Conservation (phyloP, 2,888 invertebrate genomes). For the Scelioninae gen. 2 region DNA sequence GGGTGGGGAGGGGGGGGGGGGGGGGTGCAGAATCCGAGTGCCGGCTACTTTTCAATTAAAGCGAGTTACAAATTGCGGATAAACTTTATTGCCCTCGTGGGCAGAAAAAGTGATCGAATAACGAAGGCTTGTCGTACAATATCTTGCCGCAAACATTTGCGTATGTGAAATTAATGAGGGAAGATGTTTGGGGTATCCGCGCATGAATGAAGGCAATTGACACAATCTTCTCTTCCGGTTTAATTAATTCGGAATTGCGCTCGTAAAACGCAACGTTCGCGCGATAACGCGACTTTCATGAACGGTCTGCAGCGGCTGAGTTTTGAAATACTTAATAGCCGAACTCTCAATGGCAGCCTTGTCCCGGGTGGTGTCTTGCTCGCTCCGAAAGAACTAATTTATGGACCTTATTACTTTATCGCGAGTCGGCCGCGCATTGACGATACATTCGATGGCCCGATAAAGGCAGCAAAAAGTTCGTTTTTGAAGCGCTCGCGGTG, state of each 20-base stretch:
- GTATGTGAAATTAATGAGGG: conserved; percentile 36
- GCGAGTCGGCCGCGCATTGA: conserved; percentile 37
- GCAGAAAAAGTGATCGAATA: conserved; percentile 5
- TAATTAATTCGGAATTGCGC: conserved; percentile 64
- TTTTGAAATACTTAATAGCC: conserved; percentile 26
- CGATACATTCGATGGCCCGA: conserved; percentile 50
- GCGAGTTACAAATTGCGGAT: conserved; percentile 10
- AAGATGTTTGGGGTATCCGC: conserved; percentile 17
- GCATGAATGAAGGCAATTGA: conserved; percentile 63
- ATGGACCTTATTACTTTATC: conserved; percentile 52
- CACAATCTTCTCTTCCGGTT: conserved; percentile 63
- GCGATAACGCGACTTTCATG: conserved; percentile 53
- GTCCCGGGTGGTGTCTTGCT: conserved; percentile 45
- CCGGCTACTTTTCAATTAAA: not conserved
- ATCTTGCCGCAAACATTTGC: conserved; percentile 28
- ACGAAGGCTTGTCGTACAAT: conserved; percentile 32
- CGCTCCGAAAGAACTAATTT: conserved; percentile 43
- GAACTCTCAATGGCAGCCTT: conserved; percentile 48
- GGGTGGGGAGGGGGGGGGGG: not conserved
- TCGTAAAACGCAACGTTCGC: conserved; percentile 57
- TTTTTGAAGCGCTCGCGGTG: conserved; percentile 5
- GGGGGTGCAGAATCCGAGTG: not conserved
- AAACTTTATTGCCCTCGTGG: not conserved
- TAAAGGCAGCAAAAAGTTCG: conserved; percentile 41
- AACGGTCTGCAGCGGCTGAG: conserved; percentile 38